These are phyloP conservation scores for Agrilus mali DNA, from an alignment of 2,888 invertebrate genomes.

Conservation along the genomic window DNA sequence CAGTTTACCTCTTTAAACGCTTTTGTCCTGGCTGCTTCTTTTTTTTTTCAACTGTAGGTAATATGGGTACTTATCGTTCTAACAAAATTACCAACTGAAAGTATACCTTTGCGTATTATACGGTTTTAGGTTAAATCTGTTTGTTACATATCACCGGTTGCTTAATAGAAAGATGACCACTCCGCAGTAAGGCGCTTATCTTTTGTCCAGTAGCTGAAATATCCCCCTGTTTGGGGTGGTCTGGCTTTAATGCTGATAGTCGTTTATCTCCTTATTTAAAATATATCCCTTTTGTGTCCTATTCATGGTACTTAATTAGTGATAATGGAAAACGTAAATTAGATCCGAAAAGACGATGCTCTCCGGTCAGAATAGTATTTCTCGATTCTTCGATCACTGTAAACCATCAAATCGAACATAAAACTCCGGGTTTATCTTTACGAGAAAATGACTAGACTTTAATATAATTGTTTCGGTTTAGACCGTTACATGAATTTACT, in stretches of 20 bases:
- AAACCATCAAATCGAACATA: too few relatives aligned
- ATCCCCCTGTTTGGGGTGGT: constrained; percentile 12
- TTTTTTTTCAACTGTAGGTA: too few relatives aligned
- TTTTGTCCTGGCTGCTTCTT: too few relatives aligned
- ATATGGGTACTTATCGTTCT: too few relatives aligned
- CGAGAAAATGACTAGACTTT: too few relatives aligned
- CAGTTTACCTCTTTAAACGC: too few relatives aligned
- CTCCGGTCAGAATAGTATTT: background rate
- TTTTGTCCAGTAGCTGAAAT: constrained; percentile 2
- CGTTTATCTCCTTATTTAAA: constrained; percentile 14
- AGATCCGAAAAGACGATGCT: constrained; percentile 1
- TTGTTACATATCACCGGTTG: constrained; percentile 3
- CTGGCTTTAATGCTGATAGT: constrained; percentile 12
- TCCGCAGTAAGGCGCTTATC: constrained; percentile 12
- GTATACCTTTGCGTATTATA: too few relatives aligned
- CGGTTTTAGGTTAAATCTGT: background rate
- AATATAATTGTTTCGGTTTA: too few relatives aligned
- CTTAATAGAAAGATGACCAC: background rate
- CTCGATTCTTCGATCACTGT: background rate
- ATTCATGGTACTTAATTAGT: constrained; percentile 15
- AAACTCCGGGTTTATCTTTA: too few relatives aligned
- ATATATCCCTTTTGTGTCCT: constrained; percentile 11
- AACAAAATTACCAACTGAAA: too few relatives aligned
- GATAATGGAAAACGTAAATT: constrained; percentile 11
- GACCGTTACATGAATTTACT: too few relatives aligned